Evolutionary conservation across 2,888 invertebrate genomes (phyloP).

Genomic region (Volucella bombylans): DNA sequence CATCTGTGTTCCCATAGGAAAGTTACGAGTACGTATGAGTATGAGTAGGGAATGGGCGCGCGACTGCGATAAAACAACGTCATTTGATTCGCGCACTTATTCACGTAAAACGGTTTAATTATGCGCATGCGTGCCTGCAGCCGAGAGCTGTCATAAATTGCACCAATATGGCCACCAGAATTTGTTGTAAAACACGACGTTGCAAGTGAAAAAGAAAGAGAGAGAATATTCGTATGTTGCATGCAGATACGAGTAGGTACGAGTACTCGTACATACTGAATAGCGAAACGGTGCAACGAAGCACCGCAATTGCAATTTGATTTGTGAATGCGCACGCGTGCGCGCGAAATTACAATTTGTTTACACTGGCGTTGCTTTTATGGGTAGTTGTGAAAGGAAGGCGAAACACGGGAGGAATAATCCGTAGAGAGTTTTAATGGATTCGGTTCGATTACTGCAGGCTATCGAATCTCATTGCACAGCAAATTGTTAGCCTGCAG

Average conservation of each 20-base stretch:
- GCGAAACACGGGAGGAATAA: slow-evolving; percentile 32
- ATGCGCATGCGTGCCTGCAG: slow-evolving; percentile 70
- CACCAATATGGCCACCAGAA: slow-evolving; percentile 69
- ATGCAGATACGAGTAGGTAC: not conserved
- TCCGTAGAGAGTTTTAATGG: slow-evolving; percentile 43
- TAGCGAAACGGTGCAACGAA: too few species aligned
- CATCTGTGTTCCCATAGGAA: slow-evolving; percentile 36
- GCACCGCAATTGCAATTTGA: slow-evolving; percentile 55
- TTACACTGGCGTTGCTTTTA: slow-evolving; percentile 55
- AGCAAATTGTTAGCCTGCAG: slow-evolving; percentile 43
- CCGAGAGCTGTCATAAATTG: slow-evolving; percentile 65
- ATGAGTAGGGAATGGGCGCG: slow-evolving; percentile 19
- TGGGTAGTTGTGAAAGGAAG: slow-evolving; percentile 17
- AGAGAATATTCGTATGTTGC: not conserved
- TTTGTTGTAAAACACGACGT: slow-evolving; percentile 13
- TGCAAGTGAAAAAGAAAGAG: slow-evolving; percentile 4
- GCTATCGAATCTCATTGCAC: slow-evolving; percentile 40
- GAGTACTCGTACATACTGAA: not conserved
- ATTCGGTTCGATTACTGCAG: slow-evolving; percentile 37
- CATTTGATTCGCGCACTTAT: slow-evolving; percentile 70
- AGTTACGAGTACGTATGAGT: not conserved
- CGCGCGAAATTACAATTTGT: slow-evolving; percentile 72
- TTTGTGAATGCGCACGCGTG: slow-evolving; percentile 69
- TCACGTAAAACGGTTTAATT: slow-evolving; percentile 69
- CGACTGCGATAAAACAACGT: slow-evolving; percentile 60